Evolutionary conservation across 2,888 invertebrate species (phyloP), one percentile per base, ranked within the genome.

Genomic region (Papilio demoleus): DNA sequence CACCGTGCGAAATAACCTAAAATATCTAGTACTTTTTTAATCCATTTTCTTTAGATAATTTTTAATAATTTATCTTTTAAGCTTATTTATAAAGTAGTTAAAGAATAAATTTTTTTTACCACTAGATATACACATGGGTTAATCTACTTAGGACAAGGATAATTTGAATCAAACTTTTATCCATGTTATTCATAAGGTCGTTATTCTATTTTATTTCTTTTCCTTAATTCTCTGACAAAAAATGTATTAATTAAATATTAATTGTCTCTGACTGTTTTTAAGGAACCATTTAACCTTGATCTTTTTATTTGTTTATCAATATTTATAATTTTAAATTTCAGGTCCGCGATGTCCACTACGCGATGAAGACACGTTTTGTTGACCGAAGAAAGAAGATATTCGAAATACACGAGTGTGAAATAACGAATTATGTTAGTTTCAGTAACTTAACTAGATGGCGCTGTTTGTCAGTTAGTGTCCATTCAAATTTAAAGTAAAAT

Each of bases 281-380:
- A 47, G 1, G 3, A 19, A 1, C 11, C n/a, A 8, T 27, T n/a
- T 42, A 47, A 3, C 42, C 42, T 62, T 62, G 62, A 62, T 34
- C 27, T 42, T 45, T 38, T 66, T 66, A 19, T 11, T 24, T 60
- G 36, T 67, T 53, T 61, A 67, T 67, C 56, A 53, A 62, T 50
- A 6, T 40, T 17, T n/a, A 74, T 72, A 73, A 73, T 40, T 31
- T 60, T 11, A 2, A 36, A 58, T 81, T 83, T 1, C 82, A 83
- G 83, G 81, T 83, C 83, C 79, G 73, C 77, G 76, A 75, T 81
- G 81, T 83, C 82, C 69, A 65, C 64, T 22, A 66, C 61, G 3
- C 17, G 53, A 47, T 64, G 71, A 70, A 72, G 84, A 82, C 81
- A 79, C 76, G 74, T 75, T 76, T 72, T 71, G 72, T 75, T 50